Evolutionary conservation across 2,888 invertebrate genomes (phyloP), one percentile per base, ranked within the genome.

Genomic region (Lasioglossum morio): DNA sequence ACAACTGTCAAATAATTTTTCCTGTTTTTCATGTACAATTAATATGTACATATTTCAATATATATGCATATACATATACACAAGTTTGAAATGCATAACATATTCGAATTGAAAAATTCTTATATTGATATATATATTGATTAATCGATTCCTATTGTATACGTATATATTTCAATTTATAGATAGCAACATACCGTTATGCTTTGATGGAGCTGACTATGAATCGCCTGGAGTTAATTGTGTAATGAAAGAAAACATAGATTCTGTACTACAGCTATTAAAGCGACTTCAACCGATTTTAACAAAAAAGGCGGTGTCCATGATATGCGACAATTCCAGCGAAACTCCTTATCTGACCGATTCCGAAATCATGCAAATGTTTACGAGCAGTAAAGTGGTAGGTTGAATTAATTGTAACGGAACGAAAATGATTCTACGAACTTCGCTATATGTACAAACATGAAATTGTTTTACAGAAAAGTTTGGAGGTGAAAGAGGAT

Each of bases 261-360:
- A 96, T 79, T 96, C 96, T 76, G 97, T 97, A 23, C 96, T 97
- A 91, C 95, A 96, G 91, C 94, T 98, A 72, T 94, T 97, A 77
- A 97, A 96, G 94, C 95, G 96, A 12, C 95, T 98, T 76, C 96
- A 97, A 91, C 97, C 97, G 1, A 96, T 97, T 92, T 94, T 98
- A 85, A 96, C 96, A 70, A 94, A 95, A 87, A 95, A 96, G 81
- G 96, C 97, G 10, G 95, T 97, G 8, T 95, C 95, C 1, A 96
- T 96, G 83, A 96, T 96, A 87, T 97, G 97, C 94, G 96, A 96
- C 12, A 96, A 96, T 91, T 93, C 95, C 0, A 96, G 95, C 10
- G 93, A 94, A 82, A 93, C 96, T 82, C 96, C 97, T 23, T 96
- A 96, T 90, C 95, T 97, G 93, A 97, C 96, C 4, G 97, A 97